Base-by-base conservation (phyloP, 2,888 invertebrate species). In the Magallana nippona region DNA sequence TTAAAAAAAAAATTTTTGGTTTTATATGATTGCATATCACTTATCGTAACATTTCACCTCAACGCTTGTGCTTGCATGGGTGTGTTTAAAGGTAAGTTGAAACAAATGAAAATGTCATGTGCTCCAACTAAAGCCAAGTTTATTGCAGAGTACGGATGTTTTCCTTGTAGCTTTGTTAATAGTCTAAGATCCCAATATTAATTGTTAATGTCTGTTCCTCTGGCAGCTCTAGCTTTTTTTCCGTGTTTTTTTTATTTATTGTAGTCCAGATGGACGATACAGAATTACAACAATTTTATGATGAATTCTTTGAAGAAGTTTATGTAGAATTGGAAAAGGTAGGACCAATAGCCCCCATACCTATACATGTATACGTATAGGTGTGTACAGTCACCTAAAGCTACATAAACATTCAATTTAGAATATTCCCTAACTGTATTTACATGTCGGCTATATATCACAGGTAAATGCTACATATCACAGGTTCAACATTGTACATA, bases 221-320 rank as follows among this genome's bases (percentile, higher is more conserved):
- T 71, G 71, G 71, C 71, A 71, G 71, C 71, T 71, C 71, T 71
- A 71, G 71, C 71, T 71, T 27, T 71, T 13, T 71, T 71, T 55
- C 56, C 44, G 44, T 44, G 44, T 60, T 77, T 79, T 55, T 82
- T 82, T 85, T 81, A 81, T 89, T 88, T 87, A 81, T 90, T 90
- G 80, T 89, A 93, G 94, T 92, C 88, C 92, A 90, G 87, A 92
- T 93, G 91, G 98, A 98, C 1, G 99, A 99, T 94, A 98, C 98
- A 94, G 99, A 99, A 95, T 98, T 99, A 97, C 99, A 99, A 94
- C 98, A 98, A 95, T 99, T 99, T 95, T 99, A 99, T 94, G 99
- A 99, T 94, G 99, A 99, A 93, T 99, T 99, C 95, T 99, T 99
- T 94, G 99, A 99, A 95, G 99, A 99, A 95, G 98, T 99, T 1